Evolutionary conservation across 2,113 vertebrate species (phyloP), one percentile per base, ranked within the genome.

Genomic region (Austrofundulus limnaeus): DNA sequence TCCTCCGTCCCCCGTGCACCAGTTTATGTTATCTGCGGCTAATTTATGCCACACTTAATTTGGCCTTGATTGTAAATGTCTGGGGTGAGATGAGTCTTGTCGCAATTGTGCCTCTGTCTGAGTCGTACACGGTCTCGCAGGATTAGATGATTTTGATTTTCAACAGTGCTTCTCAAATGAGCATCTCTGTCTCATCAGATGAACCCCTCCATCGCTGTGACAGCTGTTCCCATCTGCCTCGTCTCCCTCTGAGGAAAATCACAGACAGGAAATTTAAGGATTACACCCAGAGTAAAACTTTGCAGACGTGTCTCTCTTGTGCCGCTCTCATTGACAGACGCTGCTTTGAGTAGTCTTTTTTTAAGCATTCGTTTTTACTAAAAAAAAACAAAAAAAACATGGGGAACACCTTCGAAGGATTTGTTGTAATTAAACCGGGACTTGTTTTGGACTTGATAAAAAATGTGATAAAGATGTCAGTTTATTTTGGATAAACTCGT

Each of bases 21-120:
- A 83, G 85, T 88, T 88, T 89, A 75, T 75, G 78, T 88, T 91
- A 91, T 92, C 83, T 79, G 81, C 70, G 74, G 79, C 86, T 92
- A 92, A 92, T 92, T 91, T 90, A 88, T 90, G 91, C 88, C 85
- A 88, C 90, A 87, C 83, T 87, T 89, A 87, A 92, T 91, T 89
- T 88, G 78, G 86, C 85, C 77, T 84, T 85, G 77, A 83, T 90
- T 91, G 88, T 90, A 81, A 92, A 87, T 84, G 88, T 91, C 83
- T 87, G 21, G 81, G 79, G 80, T 88, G 84, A 90, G 85, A 85
- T 82, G 78, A 82, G 81, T 25, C 77, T 80, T 76, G 82, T 83
- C 66, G 61, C 78, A 70, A 78, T 85, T 87, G 85, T 83, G 84
- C 65, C 72, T 65, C 60, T 64, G 80, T 70, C 77, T 47, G 72